These are phyloP conservation scores for Eupeodes luniger DNA, from an alignment of 2,888 invertebrate genomes.

Conservation along the genomic window DNA sequence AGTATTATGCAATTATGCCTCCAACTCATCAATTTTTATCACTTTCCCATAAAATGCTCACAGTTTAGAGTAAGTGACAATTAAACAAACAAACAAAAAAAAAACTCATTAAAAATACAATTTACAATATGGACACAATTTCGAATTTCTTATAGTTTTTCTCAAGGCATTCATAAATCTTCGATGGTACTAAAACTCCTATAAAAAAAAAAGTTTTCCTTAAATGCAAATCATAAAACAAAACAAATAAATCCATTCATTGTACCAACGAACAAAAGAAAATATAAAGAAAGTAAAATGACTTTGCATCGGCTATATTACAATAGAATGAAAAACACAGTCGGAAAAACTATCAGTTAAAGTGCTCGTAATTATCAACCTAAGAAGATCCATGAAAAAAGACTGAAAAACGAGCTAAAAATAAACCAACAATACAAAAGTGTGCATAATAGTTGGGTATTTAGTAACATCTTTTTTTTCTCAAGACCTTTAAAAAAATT, in stretches of 20 bases:
- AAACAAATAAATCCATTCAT: constrained; percentile 44
- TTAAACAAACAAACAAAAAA: constrained; percentile 47
- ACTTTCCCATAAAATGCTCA: constrained; percentile 8
- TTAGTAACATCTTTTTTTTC: constrained; percentile 21
- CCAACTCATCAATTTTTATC: neutral
- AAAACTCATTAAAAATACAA: constrained; percentile 42
- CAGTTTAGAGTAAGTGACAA: constrained; percentile 21
- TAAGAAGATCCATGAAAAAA: constrained; percentile 61
- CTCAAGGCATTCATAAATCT: constrained; percentile 51
- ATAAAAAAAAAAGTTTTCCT: constrained; percentile 29
- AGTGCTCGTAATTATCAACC: constrained; percentile 55
- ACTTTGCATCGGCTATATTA: constrained; percentile 29
- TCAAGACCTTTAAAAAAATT: constrained; percentile 11
- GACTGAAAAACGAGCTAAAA: constrained; percentile 20
- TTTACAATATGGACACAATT: neutral
- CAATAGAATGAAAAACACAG: constrained; percentile 57
- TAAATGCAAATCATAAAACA: constrained; percentile 10
- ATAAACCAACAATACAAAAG: constrained; percentile 34
- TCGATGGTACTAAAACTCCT: constrained; percentile 51
- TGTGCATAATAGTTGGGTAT: constrained; percentile 30
- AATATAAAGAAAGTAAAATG: constrained; percentile 68
- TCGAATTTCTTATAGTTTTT: constrained; percentile 25
- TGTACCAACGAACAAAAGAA: constrained; percentile 8
- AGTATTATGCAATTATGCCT: neutral
- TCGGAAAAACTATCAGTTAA: constrained; percentile 59